These are phyloP conservation scores for Geotrupes spiniger DNA, from an alignment of 2,888 invertebrate genomes.

Conservation along the genomic window DNA sequence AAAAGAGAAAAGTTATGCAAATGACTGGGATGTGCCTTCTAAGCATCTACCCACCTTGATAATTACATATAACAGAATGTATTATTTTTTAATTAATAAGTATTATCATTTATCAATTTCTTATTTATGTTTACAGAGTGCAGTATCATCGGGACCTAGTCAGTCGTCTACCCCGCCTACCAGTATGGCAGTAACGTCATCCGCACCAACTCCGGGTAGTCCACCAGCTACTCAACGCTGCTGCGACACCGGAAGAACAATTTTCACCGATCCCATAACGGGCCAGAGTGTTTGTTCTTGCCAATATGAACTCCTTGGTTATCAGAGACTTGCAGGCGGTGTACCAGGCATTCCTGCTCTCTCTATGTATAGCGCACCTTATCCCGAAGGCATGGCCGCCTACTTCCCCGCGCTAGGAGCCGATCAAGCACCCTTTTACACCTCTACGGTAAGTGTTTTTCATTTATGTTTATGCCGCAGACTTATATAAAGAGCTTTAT, in stretches of 20 bases:
- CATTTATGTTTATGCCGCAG: neutral
- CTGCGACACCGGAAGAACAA: constrained; percentile 89
- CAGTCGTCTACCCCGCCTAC: constrained; percentile 61
- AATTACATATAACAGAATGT: too few species aligned
- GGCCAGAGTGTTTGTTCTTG: constrained; percentile 88
- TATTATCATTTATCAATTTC: neutral
- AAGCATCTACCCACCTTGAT: too few species aligned
- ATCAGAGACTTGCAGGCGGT: constrained; percentile 70
- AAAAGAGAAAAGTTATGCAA: too few species aligned
- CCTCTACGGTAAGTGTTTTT: constrained; percentile 75
- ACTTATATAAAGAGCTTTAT: too few species aligned
- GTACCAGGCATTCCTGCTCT: constrained; percentile 70
- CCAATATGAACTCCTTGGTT: constrained; percentile 84
- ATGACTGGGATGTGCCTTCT: too few species aligned
- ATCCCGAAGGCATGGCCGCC: constrained; percentile 81
- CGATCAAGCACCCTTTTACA: constrained; percentile 83
- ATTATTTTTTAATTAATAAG: too few species aligned
- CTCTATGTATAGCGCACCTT: constrained; percentile 78
- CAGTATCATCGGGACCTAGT: constrained; percentile 64
- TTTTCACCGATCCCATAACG: constrained; percentile 86
- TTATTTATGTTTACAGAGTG: constrained; percentile 45
- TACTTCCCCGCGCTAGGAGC: constrained; percentile 82
- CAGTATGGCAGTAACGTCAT: constrained; percentile 50
- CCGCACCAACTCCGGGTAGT: constrained; percentile 48
- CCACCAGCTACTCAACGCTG: constrained; percentile 61